phyloP scores from a whole-genome alignment of 2,888 invertebrate genomes.

The Ferrisia virgata region DNA sequence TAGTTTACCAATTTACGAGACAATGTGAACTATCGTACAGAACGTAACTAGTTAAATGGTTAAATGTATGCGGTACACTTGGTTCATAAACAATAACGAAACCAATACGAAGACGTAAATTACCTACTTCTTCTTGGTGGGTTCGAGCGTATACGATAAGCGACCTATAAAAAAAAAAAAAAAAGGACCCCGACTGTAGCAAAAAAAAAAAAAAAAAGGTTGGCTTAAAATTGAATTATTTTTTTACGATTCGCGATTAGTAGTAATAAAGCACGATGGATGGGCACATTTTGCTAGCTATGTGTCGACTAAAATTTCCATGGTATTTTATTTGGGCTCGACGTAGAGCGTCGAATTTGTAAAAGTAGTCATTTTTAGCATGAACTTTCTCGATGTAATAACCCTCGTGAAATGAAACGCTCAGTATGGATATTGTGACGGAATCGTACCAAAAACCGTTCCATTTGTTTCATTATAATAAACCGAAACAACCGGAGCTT shows the following conservation, averaged over 20 bases:
- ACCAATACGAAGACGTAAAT: background rate
- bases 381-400: background rate
- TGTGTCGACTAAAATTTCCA: constrained; percentile 4
- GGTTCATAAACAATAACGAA: background rate
- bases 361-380: background rate
- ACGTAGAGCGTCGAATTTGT: background rate
- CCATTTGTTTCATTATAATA: constrained; percentile 17
- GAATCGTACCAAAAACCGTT: constrained; percentile 27
- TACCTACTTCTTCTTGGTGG: background rate
- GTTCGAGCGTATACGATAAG: no score
- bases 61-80: background rate
- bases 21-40: background rate
- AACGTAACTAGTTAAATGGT: background rate
- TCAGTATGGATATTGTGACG: background rate
- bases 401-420: background rate
- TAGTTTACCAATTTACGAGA: background rate
- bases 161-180: no score
- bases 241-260: background rate
- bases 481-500: background rate
- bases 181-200: background rate
- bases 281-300: background rate
- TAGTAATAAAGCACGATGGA: background rate
- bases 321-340: background rate
- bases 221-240: background rate
- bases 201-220: background rate